Percentiles rank a stretch among this genome's conserved stretches.
phyloP scores from a whole-genome alignment of 2,113 vertebrate species.

The Pygoscelis adeliae region DNA sequence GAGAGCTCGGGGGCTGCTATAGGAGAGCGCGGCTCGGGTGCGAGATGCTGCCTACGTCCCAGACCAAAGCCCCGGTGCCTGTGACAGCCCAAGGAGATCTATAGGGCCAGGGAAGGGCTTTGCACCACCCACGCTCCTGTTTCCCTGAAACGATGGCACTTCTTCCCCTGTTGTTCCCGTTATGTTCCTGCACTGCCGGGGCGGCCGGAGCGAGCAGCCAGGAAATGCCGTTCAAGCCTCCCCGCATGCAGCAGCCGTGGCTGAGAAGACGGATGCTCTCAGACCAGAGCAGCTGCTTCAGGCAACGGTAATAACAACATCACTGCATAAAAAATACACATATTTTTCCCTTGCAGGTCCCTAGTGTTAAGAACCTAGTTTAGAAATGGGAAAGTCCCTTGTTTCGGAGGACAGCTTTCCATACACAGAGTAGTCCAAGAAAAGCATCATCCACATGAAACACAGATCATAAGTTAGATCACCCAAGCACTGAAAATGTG shows the following conservation, averaged over 20 bases:
- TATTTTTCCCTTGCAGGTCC: background rate
- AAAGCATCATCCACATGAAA: background rate
- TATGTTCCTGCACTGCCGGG: accelerated
- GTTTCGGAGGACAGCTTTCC: background rate
- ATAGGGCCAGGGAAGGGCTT: background rate
- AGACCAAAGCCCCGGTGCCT: accelerated
- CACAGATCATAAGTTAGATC: background rate
- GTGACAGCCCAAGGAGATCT: background rate
- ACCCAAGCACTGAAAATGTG: accelerated
- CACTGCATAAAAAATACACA: accelerated
- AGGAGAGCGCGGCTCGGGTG: accelerated
- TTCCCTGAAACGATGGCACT: accelerated
- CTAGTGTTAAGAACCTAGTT: background rate
- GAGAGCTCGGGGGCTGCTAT: accelerated
- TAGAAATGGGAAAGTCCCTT: background rate
- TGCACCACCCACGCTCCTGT: accelerated
- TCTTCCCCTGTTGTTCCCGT: background rate
- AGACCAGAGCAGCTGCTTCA: background rate
- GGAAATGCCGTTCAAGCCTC: accelerated
- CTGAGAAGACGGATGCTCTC: background rate
- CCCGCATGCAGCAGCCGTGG: accelerated
- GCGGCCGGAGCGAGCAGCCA: accelerated
- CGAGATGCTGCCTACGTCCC: accelerated
- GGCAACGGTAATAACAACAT: background rate
- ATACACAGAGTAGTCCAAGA: no score